Percentiles rank a stretch among this genome's conserved stretches.
Evolutionary conservation across 2,888 invertebrate species (phyloP).

Genomic region (Girardia tigrina): DNA sequence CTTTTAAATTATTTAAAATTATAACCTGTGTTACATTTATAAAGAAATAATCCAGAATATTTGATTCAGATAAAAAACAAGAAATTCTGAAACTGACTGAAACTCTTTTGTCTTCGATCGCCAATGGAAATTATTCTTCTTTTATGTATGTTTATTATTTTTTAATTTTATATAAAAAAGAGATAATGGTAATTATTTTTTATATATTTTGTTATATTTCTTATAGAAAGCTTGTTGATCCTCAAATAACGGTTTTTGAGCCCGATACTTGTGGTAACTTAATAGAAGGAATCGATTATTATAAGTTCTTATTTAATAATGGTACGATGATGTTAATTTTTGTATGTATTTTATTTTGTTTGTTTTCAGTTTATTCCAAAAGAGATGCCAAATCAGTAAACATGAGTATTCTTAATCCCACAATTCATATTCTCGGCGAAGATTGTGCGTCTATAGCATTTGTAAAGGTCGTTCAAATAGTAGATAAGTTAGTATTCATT

Average conservation of each 20-base stretch:
- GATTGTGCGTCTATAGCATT: conserved; percentile 90
- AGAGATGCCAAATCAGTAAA: conserved; percentile 46
- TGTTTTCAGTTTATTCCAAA: conserved; percentile 25
- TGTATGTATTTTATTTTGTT: not conserved
- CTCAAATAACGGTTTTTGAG: conserved; percentile 93
- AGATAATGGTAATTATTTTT: not conserved
- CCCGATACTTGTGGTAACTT: conserved; percentile 95
- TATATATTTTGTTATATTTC: conserved; percentile 38
- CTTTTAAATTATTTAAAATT: too few relatives aligned
- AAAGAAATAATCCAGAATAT: not conserved
- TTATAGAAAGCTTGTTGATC: conserved; percentile 83
- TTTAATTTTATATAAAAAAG: not conserved
- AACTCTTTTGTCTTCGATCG: conserved; percentile 87
- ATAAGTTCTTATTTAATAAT: conserved; percentile 91
- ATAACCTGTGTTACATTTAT: not conserved
- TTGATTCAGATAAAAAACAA: conserved; percentile 58
- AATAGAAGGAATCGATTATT: conserved; percentile 97
- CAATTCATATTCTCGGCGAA: conserved; percentile 90
- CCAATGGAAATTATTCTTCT: conserved; percentile 88
- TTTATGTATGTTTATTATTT: conserved; percentile 65
- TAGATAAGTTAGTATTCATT: not conserved
- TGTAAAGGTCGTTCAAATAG: conserved; percentile 4
- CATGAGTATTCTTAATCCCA: conserved; percentile 91
- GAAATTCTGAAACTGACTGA: conserved; percentile 98
- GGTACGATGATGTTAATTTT: not conserved